These are phyloP conservation scores for Pterocles gutturalis DNA, from an alignment of 2,113 vertebrate genomes.

Conservation along the genomic window DNA sequence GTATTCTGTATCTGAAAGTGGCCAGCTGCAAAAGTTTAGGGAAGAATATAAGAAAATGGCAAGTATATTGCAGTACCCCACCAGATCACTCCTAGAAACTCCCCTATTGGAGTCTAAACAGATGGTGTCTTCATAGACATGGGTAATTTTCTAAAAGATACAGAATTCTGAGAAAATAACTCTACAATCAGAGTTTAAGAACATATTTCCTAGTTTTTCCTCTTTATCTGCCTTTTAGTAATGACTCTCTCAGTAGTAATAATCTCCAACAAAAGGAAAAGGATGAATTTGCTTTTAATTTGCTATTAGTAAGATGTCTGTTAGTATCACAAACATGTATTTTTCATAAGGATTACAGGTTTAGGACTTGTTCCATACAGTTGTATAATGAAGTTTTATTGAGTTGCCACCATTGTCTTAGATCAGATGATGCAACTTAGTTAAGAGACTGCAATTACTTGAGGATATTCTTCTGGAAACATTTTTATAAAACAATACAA, in stretches of 20 bases:
- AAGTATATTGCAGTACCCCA: neutral
- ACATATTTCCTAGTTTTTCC: neutral
- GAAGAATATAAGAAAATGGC: neutral
- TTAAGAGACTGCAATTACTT: neutral
- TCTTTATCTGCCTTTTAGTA: neutral
- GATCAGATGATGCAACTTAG: neutral
- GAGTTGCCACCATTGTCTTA: neutral
- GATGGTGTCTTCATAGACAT: neutral
- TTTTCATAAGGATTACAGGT: neutral
- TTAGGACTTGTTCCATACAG: neutral
- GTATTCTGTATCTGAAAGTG: neutral
- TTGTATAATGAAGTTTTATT: neutral
- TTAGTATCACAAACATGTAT: neutral
- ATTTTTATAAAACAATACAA: neutral
- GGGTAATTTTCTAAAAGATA: neutral
- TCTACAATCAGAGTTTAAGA: neutral
- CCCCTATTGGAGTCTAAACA: neutral
- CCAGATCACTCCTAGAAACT: neutral
- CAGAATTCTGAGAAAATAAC: neutral
- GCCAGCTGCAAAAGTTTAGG: neutral
- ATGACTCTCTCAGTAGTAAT: neutral
- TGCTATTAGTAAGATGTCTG: neutral
- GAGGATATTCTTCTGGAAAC: neutral
- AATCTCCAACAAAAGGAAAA: neutral
- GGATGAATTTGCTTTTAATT: neutral